Base-by-base conservation (phyloP, 1,140 invertebrate genomes). In the Asobara japonica region DNA sequence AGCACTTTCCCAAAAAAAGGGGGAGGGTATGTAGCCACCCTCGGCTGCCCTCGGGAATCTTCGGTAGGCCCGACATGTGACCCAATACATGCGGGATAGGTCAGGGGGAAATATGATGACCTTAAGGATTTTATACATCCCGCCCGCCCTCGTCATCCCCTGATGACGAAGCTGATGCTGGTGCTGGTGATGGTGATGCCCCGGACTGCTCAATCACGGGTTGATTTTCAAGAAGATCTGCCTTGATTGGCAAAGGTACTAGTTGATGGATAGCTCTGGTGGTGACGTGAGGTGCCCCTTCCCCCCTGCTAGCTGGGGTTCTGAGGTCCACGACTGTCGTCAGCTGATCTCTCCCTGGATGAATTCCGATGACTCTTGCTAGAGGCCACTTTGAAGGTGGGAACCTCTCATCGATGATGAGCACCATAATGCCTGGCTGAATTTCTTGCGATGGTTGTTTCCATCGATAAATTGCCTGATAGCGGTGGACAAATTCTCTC, bases 301-400 rank as follows among this genome's bases (percentile, higher is more conserved):
- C n/a, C n/a, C n/a, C n/a, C n/a, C n/a, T n/a, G n/a, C n/a, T n/a
- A n/a, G n/a, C n/a, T n/a, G n/a, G 4, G 22, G 48, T 60, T 25
- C 20, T 56, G 4, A 69, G 5, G 60, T 69, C 71, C 0, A 72
- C 75, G 0, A 77, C 78, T n/a, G 83, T 74, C 3, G 71, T 66
- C 36, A 80, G 56, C 29, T 74, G 76, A 70, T 83, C 77, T 18
- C 65, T 27, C 31, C 82, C 79, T 0, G 76, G 76, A 65, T 80
- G 72, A 0, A 79, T 36, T 18, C 74, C 61, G 25, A 67, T 73
- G n/a, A 84, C 64, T 13, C 75, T 70, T 7, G 72, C 83, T 11
- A 83, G 56, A 1, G 72, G 75, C 82, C 81, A 84, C 27, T 79
- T 75, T 10, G 76, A 45, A 3, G 80, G 79, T 41, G 82, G 82